Percentiles rank a stretch among this genome's conserved stretches.
Conservation (phyloP, 2,113 vertebrate genomes). For the Xyliphius kryptos region DNA sequence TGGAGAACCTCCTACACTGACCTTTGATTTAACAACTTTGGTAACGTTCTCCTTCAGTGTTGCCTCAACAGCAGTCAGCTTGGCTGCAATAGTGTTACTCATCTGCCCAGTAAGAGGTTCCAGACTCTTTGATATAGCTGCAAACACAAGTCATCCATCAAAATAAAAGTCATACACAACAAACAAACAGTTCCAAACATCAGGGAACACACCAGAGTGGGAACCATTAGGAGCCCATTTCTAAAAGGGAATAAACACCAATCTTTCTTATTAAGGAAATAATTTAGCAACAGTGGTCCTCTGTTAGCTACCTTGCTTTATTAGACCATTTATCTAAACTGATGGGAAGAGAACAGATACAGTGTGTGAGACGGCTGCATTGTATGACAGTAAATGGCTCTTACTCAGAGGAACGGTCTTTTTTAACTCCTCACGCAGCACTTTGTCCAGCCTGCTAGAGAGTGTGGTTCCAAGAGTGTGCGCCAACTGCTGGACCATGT, state of each 20-base stretch:
- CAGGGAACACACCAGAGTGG: no score
- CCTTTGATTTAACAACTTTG: slow-evolving; percentile 95
- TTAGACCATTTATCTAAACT: no score
- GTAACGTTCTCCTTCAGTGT: slow-evolving; percentile 84
- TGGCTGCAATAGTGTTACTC: slow-evolving; percentile 76
- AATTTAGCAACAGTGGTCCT: no score
- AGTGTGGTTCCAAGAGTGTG: slow-evolving; percentile 76
- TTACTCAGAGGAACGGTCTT: slow-evolving; percentile 87
- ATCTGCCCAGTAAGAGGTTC: slow-evolving; percentile 83
- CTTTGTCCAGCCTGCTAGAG: slow-evolving; percentile 81
- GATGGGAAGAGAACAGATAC: no score
- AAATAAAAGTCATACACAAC: background rate
- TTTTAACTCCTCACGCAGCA: slow-evolving; percentile 90
- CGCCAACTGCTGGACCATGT: slow-evolving; percentile 84
- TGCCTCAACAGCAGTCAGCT: slow-evolving; percentile 82
- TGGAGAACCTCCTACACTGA: slow-evolving; percentile 38
- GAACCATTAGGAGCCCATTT: no score
- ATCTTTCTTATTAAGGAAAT: no score
- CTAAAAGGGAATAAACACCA: no score
- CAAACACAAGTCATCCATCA: background rate
- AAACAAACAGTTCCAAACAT: no score
- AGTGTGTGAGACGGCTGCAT: no score
- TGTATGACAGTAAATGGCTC: no score
- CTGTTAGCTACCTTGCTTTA: no score
- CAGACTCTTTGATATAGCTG: slow-evolving; percentile 74